Conservation (phyloP, 2,113 vertebrate species). For the Anguilla japonica region DNA sequence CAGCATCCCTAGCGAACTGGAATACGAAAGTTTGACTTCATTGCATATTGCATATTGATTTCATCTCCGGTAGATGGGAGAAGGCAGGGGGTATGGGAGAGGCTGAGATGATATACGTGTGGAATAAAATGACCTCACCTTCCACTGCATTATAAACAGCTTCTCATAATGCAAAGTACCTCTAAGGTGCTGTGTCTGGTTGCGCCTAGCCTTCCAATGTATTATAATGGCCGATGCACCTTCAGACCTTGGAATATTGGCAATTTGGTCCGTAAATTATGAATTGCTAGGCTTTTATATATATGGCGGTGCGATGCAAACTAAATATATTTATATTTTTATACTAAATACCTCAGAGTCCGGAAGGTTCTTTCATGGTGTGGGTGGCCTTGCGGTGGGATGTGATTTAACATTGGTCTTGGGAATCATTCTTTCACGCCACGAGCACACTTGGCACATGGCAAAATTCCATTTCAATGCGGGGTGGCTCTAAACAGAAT, state of each 20-base stretch:
- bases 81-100: neutral
- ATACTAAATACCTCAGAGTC: too few relatives aligned
- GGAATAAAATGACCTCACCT: neutral
- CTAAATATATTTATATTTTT: too few relatives aligned
- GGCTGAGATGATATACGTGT: neutral
- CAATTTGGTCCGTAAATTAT: too few relatives aligned
- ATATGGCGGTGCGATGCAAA: too few relatives aligned
- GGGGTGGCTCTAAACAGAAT: too few relatives aligned
- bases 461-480: too few relatives aligned
- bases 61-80: neutral
- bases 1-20: neutral
- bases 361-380: too few relatives aligned
- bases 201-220: neutral
- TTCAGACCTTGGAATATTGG: neutral
- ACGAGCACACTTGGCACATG: too few relatives aligned
- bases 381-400: too few relatives aligned
- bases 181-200: neutral
- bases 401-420: too few relatives aligned
- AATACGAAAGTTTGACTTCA: neutral
- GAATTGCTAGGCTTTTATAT: too few relatives aligned
- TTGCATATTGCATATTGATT: neutral
- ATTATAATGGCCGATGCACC: neutral
- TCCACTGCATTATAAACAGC: neutral
- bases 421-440: too few relatives aligned
- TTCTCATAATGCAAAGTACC: neutral